Evolutionary conservation across 2,888 invertebrate genomes (phyloP).

Genomic region (Cordilura impudica): DNA sequence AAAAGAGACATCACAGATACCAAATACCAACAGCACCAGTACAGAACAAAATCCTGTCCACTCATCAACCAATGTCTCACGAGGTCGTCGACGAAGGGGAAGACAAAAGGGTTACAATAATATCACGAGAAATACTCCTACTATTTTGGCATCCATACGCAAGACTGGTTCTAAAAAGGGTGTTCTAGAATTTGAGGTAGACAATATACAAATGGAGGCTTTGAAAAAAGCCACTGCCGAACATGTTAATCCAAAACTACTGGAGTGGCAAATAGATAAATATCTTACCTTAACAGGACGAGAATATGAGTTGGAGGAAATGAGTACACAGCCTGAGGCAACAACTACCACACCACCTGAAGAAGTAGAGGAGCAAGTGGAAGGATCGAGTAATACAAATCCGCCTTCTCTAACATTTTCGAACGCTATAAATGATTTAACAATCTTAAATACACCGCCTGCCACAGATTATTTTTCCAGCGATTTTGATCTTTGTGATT

Average conservation of each 20-base stretch:
- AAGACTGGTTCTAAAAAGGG: slow-evolving; percentile 73
- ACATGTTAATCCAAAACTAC: slow-evolving; percentile 68
- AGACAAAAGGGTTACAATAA: slow-evolving; percentile 43
- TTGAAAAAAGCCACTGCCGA: slow-evolving; percentile 67
- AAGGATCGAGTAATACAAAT: not conserved
- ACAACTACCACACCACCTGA: slow-evolving; percentile 17
- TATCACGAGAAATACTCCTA: slow-evolving; percentile 24
- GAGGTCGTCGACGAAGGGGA: slow-evolving; percentile 50
- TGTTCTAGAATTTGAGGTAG: slow-evolving; percentile 73
- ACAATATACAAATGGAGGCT: slow-evolving; percentile 68
- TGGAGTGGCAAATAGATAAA: slow-evolving; percentile 74
- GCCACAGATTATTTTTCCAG: slow-evolving; percentile 74
- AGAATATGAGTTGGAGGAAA: slow-evolving; percentile 64
- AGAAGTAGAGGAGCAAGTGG: not conserved
- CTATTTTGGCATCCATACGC: slow-evolving; percentile 67
- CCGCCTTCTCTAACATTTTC: not conserved
- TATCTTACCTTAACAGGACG: slow-evolving; percentile 70
- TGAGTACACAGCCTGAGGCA: slow-evolving; percentile 4
- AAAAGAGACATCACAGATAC: slow-evolving; percentile 6
- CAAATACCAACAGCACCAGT: slow-evolving; percentile 10
- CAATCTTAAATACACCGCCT: slow-evolving; percentile 68
- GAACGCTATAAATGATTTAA: not conserved
- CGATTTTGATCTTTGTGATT: slow-evolving; percentile 74
- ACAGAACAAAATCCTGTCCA: slow-evolving; percentile 46
- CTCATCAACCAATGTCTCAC: slow-evolving; percentile 55